These are phyloP conservation scores for Pammene fasciana DNA, from an alignment of 2,888 invertebrate genomes.

Conservation along the genomic window DNA sequence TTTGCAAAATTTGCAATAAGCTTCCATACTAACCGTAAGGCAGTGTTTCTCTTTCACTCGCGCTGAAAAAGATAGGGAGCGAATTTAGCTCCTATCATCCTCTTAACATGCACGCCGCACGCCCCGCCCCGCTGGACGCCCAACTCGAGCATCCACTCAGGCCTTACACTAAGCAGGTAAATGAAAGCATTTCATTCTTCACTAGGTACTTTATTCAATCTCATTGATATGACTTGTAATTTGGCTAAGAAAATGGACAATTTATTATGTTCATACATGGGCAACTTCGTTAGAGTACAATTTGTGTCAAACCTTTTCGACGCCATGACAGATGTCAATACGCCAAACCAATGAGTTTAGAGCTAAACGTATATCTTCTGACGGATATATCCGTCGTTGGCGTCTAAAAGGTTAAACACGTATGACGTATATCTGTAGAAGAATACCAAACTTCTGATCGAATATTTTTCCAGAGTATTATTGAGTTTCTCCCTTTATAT, in stretches of 20 bases:
- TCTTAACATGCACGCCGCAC: too few species aligned
- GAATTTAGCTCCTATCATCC: too few species aligned
- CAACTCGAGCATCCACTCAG: too few species aligned
- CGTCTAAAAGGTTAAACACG: not conserved
- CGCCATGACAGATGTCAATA: too few species aligned
- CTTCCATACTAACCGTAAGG: too few species aligned
- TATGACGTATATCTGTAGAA: constrained; percentile 23
- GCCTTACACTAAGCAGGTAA: constrained; percentile 20
- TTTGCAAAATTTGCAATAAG: too few species aligned
- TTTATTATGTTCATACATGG: constrained; percentile 59
- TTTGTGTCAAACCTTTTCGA: not conserved
- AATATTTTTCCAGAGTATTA: not conserved
- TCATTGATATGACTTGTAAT: constrained; percentile 82
- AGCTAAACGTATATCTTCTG: too few species aligned
- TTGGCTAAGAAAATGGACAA: constrained; percentile 77
- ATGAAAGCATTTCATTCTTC: constrained; percentile 50
- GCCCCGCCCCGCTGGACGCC: too few species aligned
- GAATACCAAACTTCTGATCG: constrained; percentile 31
- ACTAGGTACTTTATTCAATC: constrained; percentile 79
- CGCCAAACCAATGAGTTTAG: too few species aligned
- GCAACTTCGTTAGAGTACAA: constrained; percentile 48
- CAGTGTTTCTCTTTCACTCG: too few species aligned
- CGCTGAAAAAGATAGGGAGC: too few species aligned
- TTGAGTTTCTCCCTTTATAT: not conserved
- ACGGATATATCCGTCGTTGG: too few species aligned